Conservation (phyloP, 2,888 invertebrate species). For the Pandemis corylana region DNA sequence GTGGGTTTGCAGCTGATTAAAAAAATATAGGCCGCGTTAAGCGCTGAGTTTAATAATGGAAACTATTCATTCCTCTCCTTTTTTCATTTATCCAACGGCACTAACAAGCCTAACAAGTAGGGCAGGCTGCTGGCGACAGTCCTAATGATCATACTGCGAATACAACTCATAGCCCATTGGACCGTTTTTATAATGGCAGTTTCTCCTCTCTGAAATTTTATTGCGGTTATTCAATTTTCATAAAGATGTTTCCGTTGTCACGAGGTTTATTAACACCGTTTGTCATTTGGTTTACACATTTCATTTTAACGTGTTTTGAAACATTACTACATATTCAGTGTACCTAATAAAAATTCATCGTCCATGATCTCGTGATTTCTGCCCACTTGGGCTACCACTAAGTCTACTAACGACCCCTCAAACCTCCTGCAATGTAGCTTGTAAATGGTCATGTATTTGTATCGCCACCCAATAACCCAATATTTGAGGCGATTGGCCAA, state of each 20-base stretch:
- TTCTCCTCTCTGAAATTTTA: conserved; percentile 15
- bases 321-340: too few relatives aligned
- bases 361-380: neutral
- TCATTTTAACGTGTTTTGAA: too few relatives aligned
- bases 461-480: conserved; percentile 33
- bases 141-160: conserved; percentile 48
- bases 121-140: conserved; percentile 52
- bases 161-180: conserved; percentile 38
- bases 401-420: conserved; percentile 6
- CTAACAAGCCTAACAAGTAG: conserved; percentile 51
- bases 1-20: neutral
- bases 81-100: conserved; percentile 51
- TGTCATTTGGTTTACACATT: too few relatives aligned
- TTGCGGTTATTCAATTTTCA: conserved; percentile 21
- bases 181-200: conserved; percentile 36
- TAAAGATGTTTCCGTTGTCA: conserved; percentile 2
- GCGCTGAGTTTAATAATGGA: conserved; percentile 14
- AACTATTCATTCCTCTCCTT: conserved; percentile 35
- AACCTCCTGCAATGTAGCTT: conserved; percentile 4
- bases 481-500: conserved; percentile 30
- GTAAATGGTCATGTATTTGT: conserved; percentile 13
- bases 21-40: conserved; percentile 29
- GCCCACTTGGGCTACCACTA: neutral
- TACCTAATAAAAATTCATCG: too few relatives aligned
- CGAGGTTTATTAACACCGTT: neutral